Conservation (phyloP, 2,113 vertebrate species). For the Garra rufa region DNA sequence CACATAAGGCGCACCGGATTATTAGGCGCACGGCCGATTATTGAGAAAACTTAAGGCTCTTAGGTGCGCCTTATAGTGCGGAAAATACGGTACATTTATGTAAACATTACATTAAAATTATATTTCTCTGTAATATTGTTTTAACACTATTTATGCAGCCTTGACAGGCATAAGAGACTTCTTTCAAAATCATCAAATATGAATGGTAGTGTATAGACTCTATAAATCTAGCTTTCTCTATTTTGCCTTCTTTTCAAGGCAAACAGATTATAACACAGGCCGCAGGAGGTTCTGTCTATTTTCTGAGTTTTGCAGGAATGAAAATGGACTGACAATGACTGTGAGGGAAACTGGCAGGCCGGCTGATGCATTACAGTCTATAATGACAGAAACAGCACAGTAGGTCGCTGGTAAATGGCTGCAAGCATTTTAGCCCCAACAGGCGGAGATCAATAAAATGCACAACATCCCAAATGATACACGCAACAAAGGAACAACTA, state of each 20-base stretch:
- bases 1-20: too few relatives aligned
- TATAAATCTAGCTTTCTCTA: neutral
- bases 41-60: too few relatives aligned
- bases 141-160: neutral
- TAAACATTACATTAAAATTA: neutral
- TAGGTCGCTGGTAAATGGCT: constrained; percentile 20
- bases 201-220: neutral
- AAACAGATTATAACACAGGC: neutral
- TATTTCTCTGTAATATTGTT: neutral
- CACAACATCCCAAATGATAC: neutral
- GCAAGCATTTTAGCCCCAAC: constrained; percentile 26
- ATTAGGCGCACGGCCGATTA: too few relatives aligned
- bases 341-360: neutral
- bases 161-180: neutral
- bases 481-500: neutral
- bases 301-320: constrained; percentile 7
- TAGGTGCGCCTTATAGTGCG: too few relatives aligned
- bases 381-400: constrained; percentile 31
- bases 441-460: constrained; percentile 23
- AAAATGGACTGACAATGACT: constrained; percentile 9
- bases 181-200: neutral
- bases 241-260: neutral
- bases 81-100: too few relatives aligned
- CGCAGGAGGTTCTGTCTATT: neutral
- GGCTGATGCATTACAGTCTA: neutral